Evolutionary conservation across 2,888 invertebrate species (phyloP).

Genomic region (Penaeus monodon): DNA sequence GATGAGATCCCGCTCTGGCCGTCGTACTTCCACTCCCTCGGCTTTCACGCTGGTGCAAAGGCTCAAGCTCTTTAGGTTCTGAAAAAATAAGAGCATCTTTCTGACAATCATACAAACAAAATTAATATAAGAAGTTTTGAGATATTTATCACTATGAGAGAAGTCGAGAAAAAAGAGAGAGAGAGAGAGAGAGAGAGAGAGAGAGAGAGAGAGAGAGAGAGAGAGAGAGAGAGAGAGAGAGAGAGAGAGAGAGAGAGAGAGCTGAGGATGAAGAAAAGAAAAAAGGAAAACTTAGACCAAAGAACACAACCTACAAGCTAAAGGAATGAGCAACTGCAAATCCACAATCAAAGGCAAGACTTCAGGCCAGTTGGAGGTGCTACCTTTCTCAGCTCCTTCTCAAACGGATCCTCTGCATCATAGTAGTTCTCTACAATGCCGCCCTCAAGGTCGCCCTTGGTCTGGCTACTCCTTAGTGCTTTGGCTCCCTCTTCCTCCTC

Average conservation of each 20-base stretch:
- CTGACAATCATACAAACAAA: too few species aligned
- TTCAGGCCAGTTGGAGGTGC: background rate
- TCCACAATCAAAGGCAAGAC: background rate
- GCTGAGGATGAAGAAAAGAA: too few species aligned
- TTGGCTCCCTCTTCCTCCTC: background rate
- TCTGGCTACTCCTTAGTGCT: too few species aligned
- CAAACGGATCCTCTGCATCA: conserved; percentile 49
- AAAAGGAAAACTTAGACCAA: too few species aligned
- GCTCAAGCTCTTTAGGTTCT: conserved; percentile 27
- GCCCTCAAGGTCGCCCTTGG: conserved; percentile 16
- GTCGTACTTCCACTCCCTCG: conserved; percentile 7
- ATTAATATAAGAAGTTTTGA: too few species aligned
- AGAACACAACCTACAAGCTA: too few species aligned
- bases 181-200: too few species aligned
- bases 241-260: too few species aligned
- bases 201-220: too few species aligned
- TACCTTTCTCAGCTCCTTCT: conserved; percentile 19
- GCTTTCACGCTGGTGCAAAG: background rate
- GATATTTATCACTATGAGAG: too few species aligned
- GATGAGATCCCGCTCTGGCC: conserved; percentile 33
- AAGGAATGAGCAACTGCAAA: background rate
- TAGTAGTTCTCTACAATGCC: conserved; percentile 55
- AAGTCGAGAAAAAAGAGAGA: too few species aligned
- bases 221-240: too few species aligned
- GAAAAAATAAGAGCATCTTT: background rate